phyloP scores from a whole-genome alignment of 2,113 vertebrate genomes.

The Onychorhynchus coronatus region DNA sequence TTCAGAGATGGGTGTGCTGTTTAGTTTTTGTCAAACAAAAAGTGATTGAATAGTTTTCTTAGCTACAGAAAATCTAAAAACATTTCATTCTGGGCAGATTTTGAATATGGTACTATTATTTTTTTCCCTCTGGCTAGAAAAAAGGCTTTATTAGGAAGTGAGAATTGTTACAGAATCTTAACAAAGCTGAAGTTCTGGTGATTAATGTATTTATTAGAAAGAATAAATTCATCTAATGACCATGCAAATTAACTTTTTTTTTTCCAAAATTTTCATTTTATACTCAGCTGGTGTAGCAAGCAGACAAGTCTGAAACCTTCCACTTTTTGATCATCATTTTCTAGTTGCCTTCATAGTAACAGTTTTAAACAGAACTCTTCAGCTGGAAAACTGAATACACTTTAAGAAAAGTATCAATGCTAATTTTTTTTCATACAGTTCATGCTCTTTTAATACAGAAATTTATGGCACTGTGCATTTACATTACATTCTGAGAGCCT shows the following conservation, averaged over 20 bases:
- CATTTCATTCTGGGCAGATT: slow-evolving; percentile 37
- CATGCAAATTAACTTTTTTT: not conserved
- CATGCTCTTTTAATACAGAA: not conserved
- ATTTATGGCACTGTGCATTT: not conserved
- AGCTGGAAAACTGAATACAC: not conserved
- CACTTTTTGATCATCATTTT: not conserved
- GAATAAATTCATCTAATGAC: not conserved
- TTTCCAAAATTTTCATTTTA: not conserved
- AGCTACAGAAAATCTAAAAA: slow-evolving; percentile 30
- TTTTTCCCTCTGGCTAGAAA: slow-evolving; percentile 12
- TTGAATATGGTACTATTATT: not conserved
- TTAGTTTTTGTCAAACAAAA: slow-evolving; percentile 33
- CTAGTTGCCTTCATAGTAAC: not conserved
- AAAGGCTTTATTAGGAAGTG: slow-evolving; percentile 11
- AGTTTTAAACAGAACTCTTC: not conserved
- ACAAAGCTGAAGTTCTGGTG: not conserved
- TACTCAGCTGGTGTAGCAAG: not conserved
- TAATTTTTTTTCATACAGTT: not conserved
- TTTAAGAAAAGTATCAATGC: not conserved
- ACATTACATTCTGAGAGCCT: not conserved
- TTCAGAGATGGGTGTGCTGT: not conserved
- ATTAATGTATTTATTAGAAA: not conserved
- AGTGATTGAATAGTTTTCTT: slow-evolving; percentile 20
- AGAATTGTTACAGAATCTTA: not conserved
- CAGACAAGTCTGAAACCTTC: not conserved